Evolutionary conservation across 2,888 invertebrate species (phyloP).

Genomic region (Charanyca ferruginea): DNA sequence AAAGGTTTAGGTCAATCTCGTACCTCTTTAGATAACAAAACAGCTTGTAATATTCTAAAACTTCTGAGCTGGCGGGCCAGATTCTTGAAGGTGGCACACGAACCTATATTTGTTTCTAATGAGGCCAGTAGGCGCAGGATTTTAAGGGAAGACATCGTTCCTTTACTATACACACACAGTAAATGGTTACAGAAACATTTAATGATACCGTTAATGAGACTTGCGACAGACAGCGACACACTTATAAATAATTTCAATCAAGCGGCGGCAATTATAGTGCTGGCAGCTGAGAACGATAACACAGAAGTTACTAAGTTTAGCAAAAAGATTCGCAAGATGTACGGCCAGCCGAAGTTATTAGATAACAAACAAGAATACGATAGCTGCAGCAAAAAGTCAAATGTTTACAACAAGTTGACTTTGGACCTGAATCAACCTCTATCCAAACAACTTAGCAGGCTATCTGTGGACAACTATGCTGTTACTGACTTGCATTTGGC

Average conservation of each 20-base stretch:
- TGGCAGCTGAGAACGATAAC: conserved; percentile 71
- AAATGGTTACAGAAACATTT: conserved; percentile 94
- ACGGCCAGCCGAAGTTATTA: conserved; percentile 83
- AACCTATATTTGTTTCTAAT: conserved; percentile 75
- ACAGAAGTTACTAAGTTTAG: conserved; percentile 76
- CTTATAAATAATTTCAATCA: conserved; percentile 66
- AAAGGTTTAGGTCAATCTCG: conserved; percentile 74
- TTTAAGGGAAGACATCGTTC: conserved; percentile 89
- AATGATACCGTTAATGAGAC: conserved; percentile 77
- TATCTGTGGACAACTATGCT: conserved; percentile 64
- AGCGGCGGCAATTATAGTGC: conserved; percentile 63
- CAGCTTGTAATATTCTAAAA: conserved; percentile 83
- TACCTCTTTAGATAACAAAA: conserved; percentile 76
- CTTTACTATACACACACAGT: conserved; percentile 93
- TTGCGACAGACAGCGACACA: conserved; percentile 64
- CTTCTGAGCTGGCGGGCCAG: conserved; percentile 90
- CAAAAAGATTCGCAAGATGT: conserved; percentile 83
- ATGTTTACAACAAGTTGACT: conserved; percentile 72
- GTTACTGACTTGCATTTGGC: conserved; percentile 73
- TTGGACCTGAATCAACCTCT: conserved; percentile 79
- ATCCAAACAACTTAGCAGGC: conserved; percentile 74
- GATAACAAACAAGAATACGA: conserved; percentile 76
- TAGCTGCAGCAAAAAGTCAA: conserved; percentile 67
- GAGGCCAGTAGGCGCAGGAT: conserved; percentile 78
- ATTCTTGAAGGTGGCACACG: conserved; percentile 83